Evolutionary conservation across 2,797 vertebrate genomes (phyloP).

Genomic region (Channallabes apus): DNA sequence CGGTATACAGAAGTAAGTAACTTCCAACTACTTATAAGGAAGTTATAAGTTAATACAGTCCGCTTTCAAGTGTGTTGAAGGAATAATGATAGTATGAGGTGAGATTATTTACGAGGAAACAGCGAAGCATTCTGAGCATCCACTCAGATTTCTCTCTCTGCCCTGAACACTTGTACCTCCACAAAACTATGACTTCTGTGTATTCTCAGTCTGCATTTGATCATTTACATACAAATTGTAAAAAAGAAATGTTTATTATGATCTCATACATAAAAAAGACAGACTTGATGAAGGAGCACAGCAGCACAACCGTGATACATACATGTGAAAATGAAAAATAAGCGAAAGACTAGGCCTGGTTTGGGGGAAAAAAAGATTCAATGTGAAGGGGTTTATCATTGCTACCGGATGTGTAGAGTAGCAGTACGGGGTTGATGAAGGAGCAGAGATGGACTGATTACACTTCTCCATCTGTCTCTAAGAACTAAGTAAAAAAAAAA

Average conservation of each 20-base stretch:
- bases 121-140: slow-evolving; percentile 55
- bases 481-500: not conserved
- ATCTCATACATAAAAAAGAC: slow-evolving; percentile 48
- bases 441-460: slow-evolving; percentile 41
- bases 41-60: slow-evolving; percentile 81
- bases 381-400: slow-evolving; percentile 31
- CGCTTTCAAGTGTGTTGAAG: slow-evolving; percentile 74
- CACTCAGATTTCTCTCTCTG: slow-evolving; percentile 54
- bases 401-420: slow-evolving; percentile 16
- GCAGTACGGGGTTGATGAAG: slow-evolving; percentile 24
- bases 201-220: slow-evolving; percentile 81
- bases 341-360: slow-evolving; percentile 32
- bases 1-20: slow-evolving; percentile 82
- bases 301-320: slow-evolving; percentile 74
- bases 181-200: slow-evolving; percentile 76
- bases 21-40: slow-evolving; percentile 82
- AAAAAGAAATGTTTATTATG: slow-evolving; percentile 70
- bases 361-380: slow-evolving; percentile 16
- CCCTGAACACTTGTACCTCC: slow-evolving; percentile 51
- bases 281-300: slow-evolving; percentile 62
- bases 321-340: slow-evolving; percentile 67
- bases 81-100: slow-evolving; percentile 77
- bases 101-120: slow-evolving; percentile 81
- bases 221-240: slow-evolving; percentile 84
- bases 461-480: slow-evolving; percentile 28